Percentiles rank a stretch among this genome's conserved stretches.
Conservation (phyloP, 2,113 vertebrate genomes). For the Nesogale talazaci region DNA sequence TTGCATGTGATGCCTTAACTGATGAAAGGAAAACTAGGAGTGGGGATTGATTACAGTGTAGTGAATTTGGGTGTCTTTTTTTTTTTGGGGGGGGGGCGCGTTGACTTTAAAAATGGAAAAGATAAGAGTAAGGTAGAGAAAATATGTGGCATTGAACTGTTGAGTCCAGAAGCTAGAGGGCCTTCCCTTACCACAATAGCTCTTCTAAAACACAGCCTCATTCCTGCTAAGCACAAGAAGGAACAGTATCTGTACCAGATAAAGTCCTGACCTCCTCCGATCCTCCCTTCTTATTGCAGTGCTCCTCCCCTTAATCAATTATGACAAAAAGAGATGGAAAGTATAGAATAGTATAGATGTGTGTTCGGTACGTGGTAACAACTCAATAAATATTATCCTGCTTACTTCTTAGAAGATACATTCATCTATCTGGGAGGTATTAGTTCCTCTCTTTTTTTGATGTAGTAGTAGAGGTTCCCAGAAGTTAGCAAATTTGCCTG, state of each 20-base stretch:
- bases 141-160: too few species aligned
- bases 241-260: rapidly evolving
- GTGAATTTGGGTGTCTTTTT: too few species aligned
- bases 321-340: neutral
- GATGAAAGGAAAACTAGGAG: too few species aligned
- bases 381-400: neutral
- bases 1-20: too few species aligned
- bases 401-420: neutral
- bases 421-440: neutral
- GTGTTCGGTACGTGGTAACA: neutral
- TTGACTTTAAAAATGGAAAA: neutral
- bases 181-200: neutral
- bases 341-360: neutral
- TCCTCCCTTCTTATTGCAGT: neutral
- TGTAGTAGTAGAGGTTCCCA: neutral
- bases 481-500: neutral
- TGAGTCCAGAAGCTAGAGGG: neutral
- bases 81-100: too few species aligned
- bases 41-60: too few species aligned
- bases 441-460: neutral
- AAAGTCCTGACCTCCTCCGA: rapidly evolving
- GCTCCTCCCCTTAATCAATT: neutral
- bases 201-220: neutral
- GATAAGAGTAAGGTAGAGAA: neutral
- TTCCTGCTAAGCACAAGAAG: neutral